Base-by-base conservation (phyloP, 1,140 invertebrate genomes). In the Lucilia cuprina region DNA sequence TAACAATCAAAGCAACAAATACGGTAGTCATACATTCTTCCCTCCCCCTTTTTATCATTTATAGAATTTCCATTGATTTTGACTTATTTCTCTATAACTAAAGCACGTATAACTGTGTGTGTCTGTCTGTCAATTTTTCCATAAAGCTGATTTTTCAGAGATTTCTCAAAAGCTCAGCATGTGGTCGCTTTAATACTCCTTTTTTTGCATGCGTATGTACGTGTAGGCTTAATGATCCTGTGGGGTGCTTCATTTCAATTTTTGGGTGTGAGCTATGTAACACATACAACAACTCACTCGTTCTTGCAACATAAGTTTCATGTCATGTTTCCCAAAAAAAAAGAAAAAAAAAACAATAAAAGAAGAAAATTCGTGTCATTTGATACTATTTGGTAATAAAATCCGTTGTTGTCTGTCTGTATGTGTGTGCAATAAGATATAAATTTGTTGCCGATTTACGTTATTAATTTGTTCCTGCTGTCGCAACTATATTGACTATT, bases 301-400 rank as follows among this genome's bases (percentile, higher is more conserved):
- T 41, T 41, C 7, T 41, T 7, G 41, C 41, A 41, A 41, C 41
- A 41, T n/a, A 78, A 41, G 75, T 78, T 17, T 21, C 70, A 34
- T 74, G 70, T 35, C 75, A 47, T 78, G 75, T 47, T 78, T 47
- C 55, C n/a, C 14, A 60, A 60, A 17, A 60, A 60, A 14, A 60
- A 60, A 14, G 14, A 60, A 14, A 60, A 60, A 14, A 60, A 17
- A 17, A 60, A 60, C 14, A 60, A 60, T 60, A n/a, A 60, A 70
- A 21, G 75, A 35, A 78, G 77, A 41, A n/a, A 60, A 41, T 80
- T 80, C 77, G 77, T 80, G 77, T 49, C 77, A 80, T 80, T 80
- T 80, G 77, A 80, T 80, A 80, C 41, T 49, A 25, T 80, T 49
- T 80, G 77, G 77, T 80, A 80, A 80, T 80, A 80, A 80, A 80